Evolutionary conservation across 1,140 invertebrate genomes (phyloP), one percentile per base, ranked within the genome.

Genomic region (Zophobas atratus): DNA sequence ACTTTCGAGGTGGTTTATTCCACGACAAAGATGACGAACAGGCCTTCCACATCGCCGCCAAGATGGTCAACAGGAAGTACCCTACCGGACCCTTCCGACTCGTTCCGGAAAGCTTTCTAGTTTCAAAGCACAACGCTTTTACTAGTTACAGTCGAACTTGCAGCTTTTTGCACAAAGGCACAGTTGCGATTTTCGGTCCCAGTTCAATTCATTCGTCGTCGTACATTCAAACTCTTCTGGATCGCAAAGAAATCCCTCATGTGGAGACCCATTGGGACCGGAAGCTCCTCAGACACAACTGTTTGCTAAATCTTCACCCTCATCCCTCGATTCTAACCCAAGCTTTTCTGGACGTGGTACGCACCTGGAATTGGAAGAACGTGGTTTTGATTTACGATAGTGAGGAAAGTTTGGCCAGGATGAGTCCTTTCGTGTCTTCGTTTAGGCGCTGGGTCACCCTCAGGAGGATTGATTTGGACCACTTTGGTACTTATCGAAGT

Each of bases 361-460:
- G 48, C 51, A 1, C 92, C 20, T 92, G 91, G 84, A 89, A 92
- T 55, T 98, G 97, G 97, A 91, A 91, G 84, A 89, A 89, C 2
- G 97, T 97, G 83, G 95, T 94, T 6, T 92, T 98, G 60, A 88
- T 98, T 36, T 98, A 97, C 85, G 95, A 98, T 83, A 86, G 89
- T 81, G 90, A 92, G 78, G 92, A 95, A 75, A 92, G 94, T 87
- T 88, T 99, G 36, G 88, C 93, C 33, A 90, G 92, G 57, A 88
- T 97, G n/a, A 91, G 93, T 79, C 90, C 92, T 78, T 87, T 98
- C 35, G 83, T 98, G 8, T 93, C 92, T 84, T 90, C 93, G 79
- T 91, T 92, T 80, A 90, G 90, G 38, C 86, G 89, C 0, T 85
- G 86, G 4, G 87, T 95, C 32, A 90, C 89, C 0, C 84, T 94